These are phyloP conservation scores for Chorisops tibialis DNA, from an alignment of 2,888 invertebrate species.

Conservation along the genomic window DNA sequence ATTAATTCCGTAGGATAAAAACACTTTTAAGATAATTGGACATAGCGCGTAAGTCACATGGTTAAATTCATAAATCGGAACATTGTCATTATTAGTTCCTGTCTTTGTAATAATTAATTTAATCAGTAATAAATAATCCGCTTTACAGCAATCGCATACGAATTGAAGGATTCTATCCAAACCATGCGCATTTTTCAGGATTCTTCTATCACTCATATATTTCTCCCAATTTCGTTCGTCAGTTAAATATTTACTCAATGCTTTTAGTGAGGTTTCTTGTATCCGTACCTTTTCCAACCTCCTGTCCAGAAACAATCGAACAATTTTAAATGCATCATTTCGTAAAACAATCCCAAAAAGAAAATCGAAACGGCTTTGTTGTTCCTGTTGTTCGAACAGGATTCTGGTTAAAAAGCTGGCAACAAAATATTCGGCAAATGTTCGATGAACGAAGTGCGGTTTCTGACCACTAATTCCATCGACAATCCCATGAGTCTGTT, in stretches of 20 bases:
- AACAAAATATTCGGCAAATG: slow-evolving; percentile 13
- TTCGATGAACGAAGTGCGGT: slow-evolving; percentile 17
- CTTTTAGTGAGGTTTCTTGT: background rate
- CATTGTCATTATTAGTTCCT: too few relatives aligned
- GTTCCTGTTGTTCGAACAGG: background rate
- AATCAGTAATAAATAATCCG: background rate
- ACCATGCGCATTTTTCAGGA: background rate
- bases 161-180: background rate
- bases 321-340: too few relatives aligned
- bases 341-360: too few relatives aligned
- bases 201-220: too few relatives aligned
- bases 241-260: too few relatives aligned
- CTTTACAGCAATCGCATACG: background rate
- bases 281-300: background rate
- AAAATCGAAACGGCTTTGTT: background rate
- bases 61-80: too few relatives aligned
- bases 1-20: too few relatives aligned
- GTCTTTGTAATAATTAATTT: too few relatives aligned
- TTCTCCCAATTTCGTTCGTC: background rate
- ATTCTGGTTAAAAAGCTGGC: background rate
- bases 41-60: too few relatives aligned
- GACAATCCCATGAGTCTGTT: slow-evolving; percentile 2
- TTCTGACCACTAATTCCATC: background rate
- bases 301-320: background rate
- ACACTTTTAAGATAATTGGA: too few relatives aligned